phyloP scores from a whole-genome alignment of 35 echinoderm and acorn worm genomes.

The Ptychodera flava region DNA sequence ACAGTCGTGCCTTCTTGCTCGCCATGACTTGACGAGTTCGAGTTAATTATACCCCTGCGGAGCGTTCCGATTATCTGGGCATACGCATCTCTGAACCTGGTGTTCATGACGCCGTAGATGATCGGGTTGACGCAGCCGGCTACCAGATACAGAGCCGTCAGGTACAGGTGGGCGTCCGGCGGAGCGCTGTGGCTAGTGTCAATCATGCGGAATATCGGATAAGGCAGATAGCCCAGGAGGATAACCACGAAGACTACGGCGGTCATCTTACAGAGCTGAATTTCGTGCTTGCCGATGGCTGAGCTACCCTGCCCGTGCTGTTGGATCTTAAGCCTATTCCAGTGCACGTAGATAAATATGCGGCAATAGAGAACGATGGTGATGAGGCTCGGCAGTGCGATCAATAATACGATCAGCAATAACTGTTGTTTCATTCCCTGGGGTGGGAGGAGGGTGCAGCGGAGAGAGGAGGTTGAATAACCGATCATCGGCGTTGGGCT shows the following conservation, averaged over 20 bases:
- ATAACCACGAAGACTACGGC: conserved; percentile 13
- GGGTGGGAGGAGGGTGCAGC: conserved; percentile 7
- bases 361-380: conserved; percentile 10
- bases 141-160: conserved; percentile 8
- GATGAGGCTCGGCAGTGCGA: conserved; percentile 21
- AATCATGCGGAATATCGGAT: conserved; percentile 13
- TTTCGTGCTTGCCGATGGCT: conserved; percentile 5
- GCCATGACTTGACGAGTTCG: no score
- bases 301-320: neutral
- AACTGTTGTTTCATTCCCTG: neutral
- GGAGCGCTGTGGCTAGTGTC: conserved; percentile 12
- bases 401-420: conserved; percentile 3
- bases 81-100: conserved; percentile 15
- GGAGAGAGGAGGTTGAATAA: conserved; percentile 21
- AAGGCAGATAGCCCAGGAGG: conserved; percentile 25
- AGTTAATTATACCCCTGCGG: no score
- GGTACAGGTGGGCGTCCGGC: no score
- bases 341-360: conserved; percentile 11
- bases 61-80: no score
- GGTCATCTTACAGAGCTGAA: conserved; percentile 18
- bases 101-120: conserved; percentile 32
- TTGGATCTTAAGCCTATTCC: neutral
- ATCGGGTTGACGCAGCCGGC: conserved; percentile 36
- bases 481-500: neutral
- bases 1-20: no score